Conservation (phyloP, 2,113 vertebrate genomes). For the Elanus axillaris region DNA sequence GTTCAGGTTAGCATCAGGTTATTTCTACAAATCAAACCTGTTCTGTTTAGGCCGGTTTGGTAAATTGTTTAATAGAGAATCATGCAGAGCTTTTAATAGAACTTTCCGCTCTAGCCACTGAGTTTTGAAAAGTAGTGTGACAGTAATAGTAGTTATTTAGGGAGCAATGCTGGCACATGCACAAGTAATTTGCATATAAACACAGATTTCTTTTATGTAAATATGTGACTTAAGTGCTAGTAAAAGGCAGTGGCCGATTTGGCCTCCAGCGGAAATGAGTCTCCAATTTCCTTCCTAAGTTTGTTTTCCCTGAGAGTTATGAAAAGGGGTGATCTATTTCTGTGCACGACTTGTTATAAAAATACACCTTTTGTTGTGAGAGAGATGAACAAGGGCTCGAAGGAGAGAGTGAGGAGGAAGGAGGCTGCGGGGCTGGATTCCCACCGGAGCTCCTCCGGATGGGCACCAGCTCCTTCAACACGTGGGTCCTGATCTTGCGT, state of each 20-base stretch:
- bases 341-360: conserved; percentile 20
- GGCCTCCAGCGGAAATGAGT: conserved; percentile 4
- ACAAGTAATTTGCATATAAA: background rate
- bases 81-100: background rate
- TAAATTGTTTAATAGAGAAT: background rate
- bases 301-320: conserved; percentile 33
- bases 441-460: fast-evolving
- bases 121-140: background rate
- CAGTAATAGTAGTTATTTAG: conserved; percentile 27
- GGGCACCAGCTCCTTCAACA: background rate
- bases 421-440: background rate
- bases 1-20: background rate
- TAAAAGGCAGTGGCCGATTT: background rate
- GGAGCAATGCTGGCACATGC: background rate
- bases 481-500: background rate
- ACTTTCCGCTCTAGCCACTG: background rate
- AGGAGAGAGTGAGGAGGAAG: background rate
- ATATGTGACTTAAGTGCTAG: background rate
- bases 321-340: conserved; percentile 42
- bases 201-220: background rate
- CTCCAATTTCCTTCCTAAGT: conserved; percentile 35
- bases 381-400: background rate
- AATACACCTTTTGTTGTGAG: conserved; percentile 18
- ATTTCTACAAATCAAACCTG: background rate
- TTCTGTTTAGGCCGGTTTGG: background rate